Percentiles rank a stretch among this genome's conserved stretches.
phyloP scores from a whole-genome alignment of 2,113 vertebrate genomes.

The Jacana jacana region DNA sequence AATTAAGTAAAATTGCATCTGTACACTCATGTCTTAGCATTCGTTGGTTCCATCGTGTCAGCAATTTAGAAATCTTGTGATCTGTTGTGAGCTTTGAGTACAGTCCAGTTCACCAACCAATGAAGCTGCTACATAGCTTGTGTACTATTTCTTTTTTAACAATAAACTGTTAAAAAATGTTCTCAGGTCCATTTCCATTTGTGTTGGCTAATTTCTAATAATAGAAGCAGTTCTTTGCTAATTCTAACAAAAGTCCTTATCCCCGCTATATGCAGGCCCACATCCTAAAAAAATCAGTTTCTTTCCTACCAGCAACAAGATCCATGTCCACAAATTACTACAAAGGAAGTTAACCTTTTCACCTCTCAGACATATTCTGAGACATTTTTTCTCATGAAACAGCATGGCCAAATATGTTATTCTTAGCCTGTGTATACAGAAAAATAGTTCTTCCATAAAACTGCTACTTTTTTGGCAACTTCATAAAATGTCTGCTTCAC shows the following conservation, averaged over 20 bases:
- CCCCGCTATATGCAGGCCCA: neutral
- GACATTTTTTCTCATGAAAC: neutral
- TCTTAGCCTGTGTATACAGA: neutral
- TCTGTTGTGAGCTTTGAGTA: neutral
- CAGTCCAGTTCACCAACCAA: neutral
- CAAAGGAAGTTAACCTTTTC: neutral
- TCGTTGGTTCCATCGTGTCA: neutral
- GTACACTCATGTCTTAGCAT: neutral
- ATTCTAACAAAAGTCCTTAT: neutral
- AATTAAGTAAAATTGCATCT: neutral
- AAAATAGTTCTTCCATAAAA: neutral
- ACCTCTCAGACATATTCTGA: neutral
- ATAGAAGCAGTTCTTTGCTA: neutral
- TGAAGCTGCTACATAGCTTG: neutral
- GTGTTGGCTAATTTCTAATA: neutral
- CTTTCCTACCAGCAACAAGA: neutral
- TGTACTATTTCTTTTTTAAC: neutral
- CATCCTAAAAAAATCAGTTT: neutral
- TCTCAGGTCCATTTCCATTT: neutral
- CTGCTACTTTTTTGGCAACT: neutral
- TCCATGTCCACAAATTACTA: neutral
- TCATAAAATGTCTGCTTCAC: neutral
- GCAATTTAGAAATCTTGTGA: neutral
- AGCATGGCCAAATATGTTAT: neutral
- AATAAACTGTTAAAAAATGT: neutral